Evolutionary conservation across 2,113 vertebrate species (phyloP).

Genomic region (Sterrhoptilus dennistouni): DNA sequence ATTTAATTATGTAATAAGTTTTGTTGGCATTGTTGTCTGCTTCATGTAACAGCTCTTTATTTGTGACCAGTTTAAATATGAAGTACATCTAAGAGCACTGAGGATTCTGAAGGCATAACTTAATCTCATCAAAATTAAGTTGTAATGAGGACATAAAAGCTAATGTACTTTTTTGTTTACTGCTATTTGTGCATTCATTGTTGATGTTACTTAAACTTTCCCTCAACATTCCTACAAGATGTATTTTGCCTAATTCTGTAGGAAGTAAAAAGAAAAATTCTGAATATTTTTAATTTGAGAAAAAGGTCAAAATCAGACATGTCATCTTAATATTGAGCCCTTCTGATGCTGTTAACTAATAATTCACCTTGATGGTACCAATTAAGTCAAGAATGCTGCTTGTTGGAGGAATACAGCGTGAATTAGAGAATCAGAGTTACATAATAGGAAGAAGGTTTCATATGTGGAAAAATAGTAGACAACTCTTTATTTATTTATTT

Average conservation of each 20-base stretch:
- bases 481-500: background rate
- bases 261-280: background rate
- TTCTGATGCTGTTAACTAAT: background rate
- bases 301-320: background rate
- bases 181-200: background rate
- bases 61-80: background rate
- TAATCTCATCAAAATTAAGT: background rate
- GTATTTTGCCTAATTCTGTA: background rate
- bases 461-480: background rate
- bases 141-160: background rate
- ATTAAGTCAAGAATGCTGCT: background rate
- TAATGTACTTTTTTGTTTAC: background rate
- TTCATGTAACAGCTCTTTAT: background rate
- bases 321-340: background rate
- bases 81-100: background rate
- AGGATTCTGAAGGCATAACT: background rate
- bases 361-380: background rate
- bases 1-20: background rate
- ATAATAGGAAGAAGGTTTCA: background rate
- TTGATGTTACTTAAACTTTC: background rate
- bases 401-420: background rate
- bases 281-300: background rate
- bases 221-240: background rate
- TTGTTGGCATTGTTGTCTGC: background rate
- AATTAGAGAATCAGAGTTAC: background rate